Base-by-base conservation (phyloP, 64 coral and sea anemone genomes). In the Stichodactyla helianthus region DNA sequence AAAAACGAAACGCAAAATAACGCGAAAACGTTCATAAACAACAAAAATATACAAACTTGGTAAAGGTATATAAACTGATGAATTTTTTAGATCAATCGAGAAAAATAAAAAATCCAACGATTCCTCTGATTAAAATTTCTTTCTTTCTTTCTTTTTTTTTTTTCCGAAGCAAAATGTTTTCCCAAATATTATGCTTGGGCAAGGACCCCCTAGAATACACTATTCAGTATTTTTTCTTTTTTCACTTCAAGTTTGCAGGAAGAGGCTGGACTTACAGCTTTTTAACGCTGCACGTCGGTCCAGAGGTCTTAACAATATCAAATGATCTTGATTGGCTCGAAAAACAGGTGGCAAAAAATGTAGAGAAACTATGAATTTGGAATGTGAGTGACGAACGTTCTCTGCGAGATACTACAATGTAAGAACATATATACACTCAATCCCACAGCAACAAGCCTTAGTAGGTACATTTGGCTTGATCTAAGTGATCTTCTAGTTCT, bases 1-100 rank as follows among this genome's bases (percentile, higher is more conserved):
- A 50, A 19, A 81, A 44, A 54, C 78, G 78, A 52, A 54, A 81
- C 50, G 16, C 44, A 81, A 81, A 81, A 81, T 52, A 52, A 81
- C 78, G 68, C 68, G 68, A 9, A 9, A n/a, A 74, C 68, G 22
- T 27, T 27, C 25, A 74, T 31, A 74, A 74, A 74, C 9, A 27
- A n/a, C 25, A 23, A 31, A 74, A 11, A 74, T 12, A 74, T n/a
- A 27, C 2, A 9, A n/a, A 26, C 23, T 74, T 74, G n/a, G 27
- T 26, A 74, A 31, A 68, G 26, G 7, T 74, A 74, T 74, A 74
- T 74, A 74, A 74, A 74, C 68, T 74, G 10, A 74, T 10, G 68
- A 74, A 31, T 9, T 12, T 74, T 27, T 23, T 5, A 74, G 68
- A 25, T 26, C 68, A 74, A 31, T 10, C 5, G 17, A 74, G 23